Evolutionary conservation across 2,888 invertebrate species (phyloP), one percentile per base, ranked within the genome.

Genomic region (Pseudoips prasinana): DNA sequence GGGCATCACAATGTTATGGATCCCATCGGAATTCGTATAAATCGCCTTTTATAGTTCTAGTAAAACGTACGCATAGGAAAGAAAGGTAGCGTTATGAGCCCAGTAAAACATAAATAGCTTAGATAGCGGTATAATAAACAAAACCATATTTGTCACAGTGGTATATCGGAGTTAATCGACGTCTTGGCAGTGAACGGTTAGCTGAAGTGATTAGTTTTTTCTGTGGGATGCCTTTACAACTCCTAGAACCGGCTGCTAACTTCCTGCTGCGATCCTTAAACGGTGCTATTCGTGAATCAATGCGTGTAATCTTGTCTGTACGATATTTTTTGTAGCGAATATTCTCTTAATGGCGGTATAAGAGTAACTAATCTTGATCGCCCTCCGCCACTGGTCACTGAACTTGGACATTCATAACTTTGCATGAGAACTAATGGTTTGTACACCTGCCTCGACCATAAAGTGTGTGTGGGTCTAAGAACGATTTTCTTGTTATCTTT

Each of bases 251-350:
- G 69, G 78, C 73, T 56, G 39, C 33, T 39, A 34, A 64, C 75
- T 84, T 85, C 85, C 84, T 85, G 72, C 66, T 73, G 57, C 67
- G 58, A 59, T 73, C 80, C 82, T 71, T 81, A 82, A 75, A 77
- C 58, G 75, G 77, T 32, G 51, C 58, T 60, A 58, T 67, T 65
- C 64, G 62, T 66, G 63, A 62, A 65, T 69, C 61, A 63, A 65
- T 65, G 67, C 57, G 64, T 66, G 69, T 73, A 76, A 78, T 81
- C 74, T 67, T 63, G 66, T 68, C 55, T 47, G 53, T 58, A 29
- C 38, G 36, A 61, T 57, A 64, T 79, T 78, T 83, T 68, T 69
- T 53, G 46, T 20, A n/a, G n/a, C 46, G 27, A 58, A 56, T 67
- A 41, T 54, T 63, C 61, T 63, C 61, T 60, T 38, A 60, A 64